Percentiles rank a stretch among this genome's conserved stretches.
Conservation (phyloP, 92 coral and sea anemone genomes). For the Epizoanthus stellaris region DNA sequence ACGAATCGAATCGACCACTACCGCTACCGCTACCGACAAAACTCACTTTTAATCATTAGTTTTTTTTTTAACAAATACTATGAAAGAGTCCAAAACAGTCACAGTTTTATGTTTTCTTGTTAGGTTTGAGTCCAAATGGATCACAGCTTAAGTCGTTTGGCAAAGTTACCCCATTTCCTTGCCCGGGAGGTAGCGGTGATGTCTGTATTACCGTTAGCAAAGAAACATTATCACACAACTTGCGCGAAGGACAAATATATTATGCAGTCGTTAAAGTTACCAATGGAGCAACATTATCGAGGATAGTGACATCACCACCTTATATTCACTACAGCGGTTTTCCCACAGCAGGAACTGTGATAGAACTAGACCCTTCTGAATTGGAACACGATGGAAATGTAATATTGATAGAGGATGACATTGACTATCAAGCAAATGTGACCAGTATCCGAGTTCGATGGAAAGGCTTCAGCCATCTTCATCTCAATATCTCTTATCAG, state of each 20-base stretch:
- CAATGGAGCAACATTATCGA: background rate
- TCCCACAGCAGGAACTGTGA: background rate
- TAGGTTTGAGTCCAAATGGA: background rate
- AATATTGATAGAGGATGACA: background rate
- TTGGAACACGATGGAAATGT: background rate
- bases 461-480: background rate
- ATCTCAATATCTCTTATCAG: background rate
- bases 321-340: background rate
- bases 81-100: background rate
- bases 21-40: too few relatives aligned
- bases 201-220: background rate
- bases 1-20: too few relatives aligned
- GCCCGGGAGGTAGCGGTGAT: background rate
- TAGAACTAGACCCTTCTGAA: background rate
- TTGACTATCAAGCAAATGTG: background rate
- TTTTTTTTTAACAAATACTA: too few relatives aligned
- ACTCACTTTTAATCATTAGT: too few relatives aligned
- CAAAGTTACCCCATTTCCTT: background rate
- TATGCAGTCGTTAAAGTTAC: background rate
- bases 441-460: background rate
- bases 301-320: background rate
- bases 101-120: background rate
- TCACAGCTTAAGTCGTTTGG: background rate
- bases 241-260: background rate
- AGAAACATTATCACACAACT: background rate